A percentile compares a stretch with the other conserved stretches of the same genome.
phyloP scores from a whole-genome alignment of 2,113 vertebrate species.

The Planiliza haematocheilus region DNA sequence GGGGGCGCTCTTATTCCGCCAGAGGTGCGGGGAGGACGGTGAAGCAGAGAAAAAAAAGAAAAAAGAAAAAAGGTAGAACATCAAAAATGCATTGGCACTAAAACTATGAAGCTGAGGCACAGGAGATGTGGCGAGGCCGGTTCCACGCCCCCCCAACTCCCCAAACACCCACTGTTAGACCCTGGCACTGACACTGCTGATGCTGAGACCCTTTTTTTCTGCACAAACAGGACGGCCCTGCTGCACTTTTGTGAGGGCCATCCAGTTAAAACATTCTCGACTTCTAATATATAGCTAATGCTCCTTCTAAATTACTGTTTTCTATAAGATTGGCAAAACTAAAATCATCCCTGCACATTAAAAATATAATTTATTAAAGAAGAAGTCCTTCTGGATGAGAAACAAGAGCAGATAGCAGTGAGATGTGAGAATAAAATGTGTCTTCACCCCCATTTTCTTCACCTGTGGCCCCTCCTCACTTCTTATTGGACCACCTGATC shows the following conservation, averaged over 20 bases:
- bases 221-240: constrained; percentile 23
- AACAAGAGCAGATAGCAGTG: too few relatives aligned
- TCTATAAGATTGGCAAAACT: not conserved
- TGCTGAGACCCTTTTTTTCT: constrained; percentile 47
- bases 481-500: constrained; percentile 20
- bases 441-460: not conserved
- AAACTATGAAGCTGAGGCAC: constrained; percentile 63
- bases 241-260: constrained; percentile 26
- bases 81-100: constrained; percentile 79
- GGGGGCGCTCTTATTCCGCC: constrained; percentile 68
- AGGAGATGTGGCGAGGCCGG: constrained; percentile 54
- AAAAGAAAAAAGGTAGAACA: constrained; percentile 55
- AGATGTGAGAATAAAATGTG: too few relatives aligned
- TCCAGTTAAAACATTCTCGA: constrained; percentile 1
- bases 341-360: constrained; percentile 5
- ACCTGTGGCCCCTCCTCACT: not conserved
- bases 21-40: constrained; percentile 48
- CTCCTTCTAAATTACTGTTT: constrained; percentile 29
- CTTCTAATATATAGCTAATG: not conserved
- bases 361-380: constrained; percentile 11
- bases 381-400: too few relatives aligned
- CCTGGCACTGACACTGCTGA: constrained; percentile 61
- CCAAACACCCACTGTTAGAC: too few relatives aligned
- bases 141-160: too few relatives aligned
- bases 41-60: too few relatives aligned